These are phyloP conservation scores for Paracentrotus lividus DNA, from an alignment of 53 echinoderm and acorn worm species.

Conservation along the genomic window DNA sequence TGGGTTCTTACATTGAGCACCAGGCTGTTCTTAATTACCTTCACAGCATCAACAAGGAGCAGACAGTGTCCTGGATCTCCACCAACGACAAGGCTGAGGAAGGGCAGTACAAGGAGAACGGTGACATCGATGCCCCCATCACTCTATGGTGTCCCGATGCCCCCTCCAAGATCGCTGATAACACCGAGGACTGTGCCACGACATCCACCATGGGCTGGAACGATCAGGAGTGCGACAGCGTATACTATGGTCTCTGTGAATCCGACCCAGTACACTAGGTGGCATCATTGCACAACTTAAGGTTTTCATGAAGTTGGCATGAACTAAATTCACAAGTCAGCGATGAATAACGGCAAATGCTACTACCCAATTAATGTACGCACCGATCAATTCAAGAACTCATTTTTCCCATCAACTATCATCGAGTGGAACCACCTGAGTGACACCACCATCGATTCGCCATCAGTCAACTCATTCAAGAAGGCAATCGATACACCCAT, in stretches of 20 bases:
- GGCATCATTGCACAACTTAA: not conserved
- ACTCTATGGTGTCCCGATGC: slow-evolving; percentile 61
- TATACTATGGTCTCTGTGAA: slow-evolving; percentile 7
- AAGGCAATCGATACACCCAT: no score
- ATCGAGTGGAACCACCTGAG: no score
- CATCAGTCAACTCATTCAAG: no score
- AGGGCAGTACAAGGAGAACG: not conserved
- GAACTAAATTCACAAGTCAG: not conserved
- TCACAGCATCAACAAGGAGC: no score
- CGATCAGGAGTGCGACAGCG: not conserved
- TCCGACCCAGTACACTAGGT: not conserved
- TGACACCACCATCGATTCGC: no score
- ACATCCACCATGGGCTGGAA: slow-evolving; percentile 60
- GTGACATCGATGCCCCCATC: not conserved
- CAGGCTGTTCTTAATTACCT: not conserved
- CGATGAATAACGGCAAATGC: no score
- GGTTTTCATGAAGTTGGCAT: not conserved
- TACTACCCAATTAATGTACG: no score
- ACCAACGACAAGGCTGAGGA: not conserved
- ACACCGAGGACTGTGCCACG: slow-evolving; percentile 21
- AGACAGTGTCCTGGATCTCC: not conserved
- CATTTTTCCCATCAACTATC: no score
- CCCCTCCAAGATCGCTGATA: not conserved
- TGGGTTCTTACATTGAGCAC: slow-evolving; percentile 20
- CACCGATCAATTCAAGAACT: no score